These are phyloP conservation scores for Catagonus wagneri DNA, from an alignment of 2,113 vertebrate species.

Conservation along the genomic window DNA sequence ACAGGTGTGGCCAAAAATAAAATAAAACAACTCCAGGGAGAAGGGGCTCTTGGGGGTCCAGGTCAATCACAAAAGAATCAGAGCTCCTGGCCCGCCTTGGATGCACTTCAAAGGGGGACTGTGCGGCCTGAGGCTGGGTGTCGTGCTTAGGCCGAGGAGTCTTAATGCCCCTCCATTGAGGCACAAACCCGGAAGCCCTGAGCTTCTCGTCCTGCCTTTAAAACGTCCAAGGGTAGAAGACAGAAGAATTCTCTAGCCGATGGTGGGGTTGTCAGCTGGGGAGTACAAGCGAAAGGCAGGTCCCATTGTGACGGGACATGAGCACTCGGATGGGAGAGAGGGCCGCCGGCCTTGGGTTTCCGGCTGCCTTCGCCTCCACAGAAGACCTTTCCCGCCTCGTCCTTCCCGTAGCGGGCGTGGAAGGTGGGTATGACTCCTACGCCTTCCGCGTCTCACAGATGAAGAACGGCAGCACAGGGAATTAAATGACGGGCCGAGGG, in stretches of 20 bases:
- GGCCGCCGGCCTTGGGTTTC: not conserved
- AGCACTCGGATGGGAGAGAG: not conserved
- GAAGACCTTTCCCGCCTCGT: not conserved
- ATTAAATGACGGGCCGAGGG: not conserved
- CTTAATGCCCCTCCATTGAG: not conserved
- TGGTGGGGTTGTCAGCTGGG: not conserved
- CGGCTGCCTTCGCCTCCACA: not conserved
- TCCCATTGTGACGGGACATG: not conserved
- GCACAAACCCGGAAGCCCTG: not conserved
- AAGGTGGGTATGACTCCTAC: not conserved
- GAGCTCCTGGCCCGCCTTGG: not conserved
- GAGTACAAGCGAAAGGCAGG: not conserved
- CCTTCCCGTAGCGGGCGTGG: not conserved
- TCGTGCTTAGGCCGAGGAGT: rapidly evolving
- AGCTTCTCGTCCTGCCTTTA: not conserved
- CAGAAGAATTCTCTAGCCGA: not conserved
- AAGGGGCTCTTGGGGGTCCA: not conserved
- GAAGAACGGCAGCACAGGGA: not conserved
- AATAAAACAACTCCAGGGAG: not conserved
- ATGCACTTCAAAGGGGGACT: not conserved
- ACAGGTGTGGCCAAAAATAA: too few species aligned
- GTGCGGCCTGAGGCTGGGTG: rapidly evolving
- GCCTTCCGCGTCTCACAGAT: too few species aligned
- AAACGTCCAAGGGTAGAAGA: not conserved
- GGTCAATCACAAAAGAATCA: not conserved